phyloP scores from a whole-genome alignment of 2,113 vertebrate genomes.

The Ornithorhynchus anatinus region DNA sequence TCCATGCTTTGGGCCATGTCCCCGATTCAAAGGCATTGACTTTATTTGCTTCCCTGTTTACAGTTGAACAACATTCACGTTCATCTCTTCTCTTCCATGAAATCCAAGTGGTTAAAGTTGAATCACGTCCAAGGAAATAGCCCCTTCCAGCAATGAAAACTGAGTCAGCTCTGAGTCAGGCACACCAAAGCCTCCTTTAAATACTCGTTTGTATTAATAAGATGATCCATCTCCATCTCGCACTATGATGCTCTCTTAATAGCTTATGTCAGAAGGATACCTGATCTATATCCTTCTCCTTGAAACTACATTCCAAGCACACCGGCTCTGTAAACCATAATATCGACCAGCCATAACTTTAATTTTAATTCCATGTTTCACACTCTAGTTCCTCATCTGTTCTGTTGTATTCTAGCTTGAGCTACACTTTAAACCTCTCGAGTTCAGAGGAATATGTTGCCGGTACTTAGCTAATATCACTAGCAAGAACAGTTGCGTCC shows the following conservation, averaged over 20 bases:
- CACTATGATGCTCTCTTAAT: neutral
- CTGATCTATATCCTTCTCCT: neutral
- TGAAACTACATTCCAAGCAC: neutral
- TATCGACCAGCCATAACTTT: neutral
- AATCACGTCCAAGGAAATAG: neutral
- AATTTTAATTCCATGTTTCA: neutral
- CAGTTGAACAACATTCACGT: too few relatives aligned
- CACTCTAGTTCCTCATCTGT: too few relatives aligned
- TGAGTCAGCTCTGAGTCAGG: neutral
- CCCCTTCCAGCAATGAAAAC: neutral
- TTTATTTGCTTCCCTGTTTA: too few relatives aligned
- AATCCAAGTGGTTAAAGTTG: constrained; percentile 1
- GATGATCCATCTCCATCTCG: neutral
- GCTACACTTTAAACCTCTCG: too few relatives aligned
- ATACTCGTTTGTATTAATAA: neutral
- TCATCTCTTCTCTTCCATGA: too few relatives aligned
- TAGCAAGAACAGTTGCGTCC: too few relatives aligned
- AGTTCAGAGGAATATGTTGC: too few relatives aligned
- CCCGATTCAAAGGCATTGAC: too few relatives aligned
- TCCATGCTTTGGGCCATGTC: too few relatives aligned
- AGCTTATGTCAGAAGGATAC: neutral
- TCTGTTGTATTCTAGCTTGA: neutral
- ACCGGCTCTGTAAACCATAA: neutral
- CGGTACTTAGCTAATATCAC: too few relatives aligned
- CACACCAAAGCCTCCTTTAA: constrained; percentile 9